Conservation (phyloP, 2,888 invertebrate species). For the Dexiosoma caninum region DNA sequence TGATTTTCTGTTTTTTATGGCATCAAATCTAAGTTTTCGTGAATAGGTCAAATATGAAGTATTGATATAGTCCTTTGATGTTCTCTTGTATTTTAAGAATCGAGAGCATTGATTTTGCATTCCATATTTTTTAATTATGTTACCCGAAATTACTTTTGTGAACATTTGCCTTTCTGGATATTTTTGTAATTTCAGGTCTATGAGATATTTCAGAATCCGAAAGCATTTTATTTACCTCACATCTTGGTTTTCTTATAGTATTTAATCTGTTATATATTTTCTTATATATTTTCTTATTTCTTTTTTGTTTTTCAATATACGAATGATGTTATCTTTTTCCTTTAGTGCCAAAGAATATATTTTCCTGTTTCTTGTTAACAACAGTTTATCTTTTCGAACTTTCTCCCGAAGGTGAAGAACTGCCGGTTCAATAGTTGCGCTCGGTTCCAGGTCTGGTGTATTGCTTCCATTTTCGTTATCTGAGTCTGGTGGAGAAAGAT, state of each 20-base stretch:
- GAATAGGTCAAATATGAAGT: too few species aligned
- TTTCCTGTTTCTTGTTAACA: constrained; percentile 16
- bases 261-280: constrained; percentile 3
- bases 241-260: background rate
- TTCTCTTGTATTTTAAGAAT: constrained; percentile 21
- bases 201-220: constrained; percentile 10
- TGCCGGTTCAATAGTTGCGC: background rate
- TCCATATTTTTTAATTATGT: constrained; percentile 15
- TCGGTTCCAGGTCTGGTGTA: background rate
- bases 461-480: constrained; percentile 1
- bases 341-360: constrained; percentile 7
- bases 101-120: constrained; percentile 23
- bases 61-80: constrained; percentile 12
- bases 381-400: constrained; percentile 12
- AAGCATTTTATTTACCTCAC: background rate
- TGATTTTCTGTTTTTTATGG: constrained; percentile 9
- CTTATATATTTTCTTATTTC: background rate
- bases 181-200: background rate
- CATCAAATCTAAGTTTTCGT: too few species aligned
- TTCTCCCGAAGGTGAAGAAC: constrained; percentile 2
- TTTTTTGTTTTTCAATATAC: background rate
- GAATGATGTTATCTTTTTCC: background rate
- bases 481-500: background rate
- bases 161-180: constrained; percentile 25
- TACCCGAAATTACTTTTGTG: constrained; percentile 30